Evolutionary conservation across 53 echinoderm and acorn worm species (phyloP).

Genomic region (Apostichopus leukothele): DNA sequence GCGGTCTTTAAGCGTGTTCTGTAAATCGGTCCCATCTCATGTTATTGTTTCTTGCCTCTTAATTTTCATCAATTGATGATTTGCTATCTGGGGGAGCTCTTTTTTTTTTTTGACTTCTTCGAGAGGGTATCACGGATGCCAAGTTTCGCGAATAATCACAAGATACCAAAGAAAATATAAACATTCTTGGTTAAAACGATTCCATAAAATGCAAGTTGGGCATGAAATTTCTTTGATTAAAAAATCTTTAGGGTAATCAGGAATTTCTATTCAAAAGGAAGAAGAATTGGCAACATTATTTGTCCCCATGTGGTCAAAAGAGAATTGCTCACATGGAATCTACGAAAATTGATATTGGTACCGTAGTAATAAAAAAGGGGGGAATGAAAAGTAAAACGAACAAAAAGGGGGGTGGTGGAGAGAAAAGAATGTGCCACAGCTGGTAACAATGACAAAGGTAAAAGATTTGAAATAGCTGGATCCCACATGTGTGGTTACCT

Average conservation of each 20-base stretch:
- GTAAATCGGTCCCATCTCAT: conserved; percentile 14
- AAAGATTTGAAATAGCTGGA: background rate
- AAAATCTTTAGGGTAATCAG: background rate
- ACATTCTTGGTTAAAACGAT: background rate
- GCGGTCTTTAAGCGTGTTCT: conserved; percentile 28
- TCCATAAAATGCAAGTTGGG: background rate
- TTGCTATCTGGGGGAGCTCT: conserved; percentile 1
- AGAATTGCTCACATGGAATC: too few relatives aligned
- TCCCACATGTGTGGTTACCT: background rate
- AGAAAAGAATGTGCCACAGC: background rate
- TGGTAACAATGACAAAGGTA: background rate
- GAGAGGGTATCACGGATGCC: background rate
- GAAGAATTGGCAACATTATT: too few relatives aligned
- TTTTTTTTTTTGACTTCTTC: background rate
- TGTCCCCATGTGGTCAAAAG: too few relatives aligned
- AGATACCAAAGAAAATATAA: background rate
- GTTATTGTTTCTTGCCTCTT: background rate
- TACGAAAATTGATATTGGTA: too few relatives aligned
- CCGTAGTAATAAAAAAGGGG: too few relatives aligned
- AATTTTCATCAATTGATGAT: conserved; percentile 12
- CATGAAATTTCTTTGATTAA: background rate
- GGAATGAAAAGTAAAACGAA: too few relatives aligned
- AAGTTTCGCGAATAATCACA: background rate
- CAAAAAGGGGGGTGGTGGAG: too few relatives aligned
- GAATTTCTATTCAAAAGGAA: too few relatives aligned